These are phyloP conservation scores for Malthinus seriepunctatus DNA, from an alignment of 2,888 invertebrate species.

Conservation along the genomic window DNA sequence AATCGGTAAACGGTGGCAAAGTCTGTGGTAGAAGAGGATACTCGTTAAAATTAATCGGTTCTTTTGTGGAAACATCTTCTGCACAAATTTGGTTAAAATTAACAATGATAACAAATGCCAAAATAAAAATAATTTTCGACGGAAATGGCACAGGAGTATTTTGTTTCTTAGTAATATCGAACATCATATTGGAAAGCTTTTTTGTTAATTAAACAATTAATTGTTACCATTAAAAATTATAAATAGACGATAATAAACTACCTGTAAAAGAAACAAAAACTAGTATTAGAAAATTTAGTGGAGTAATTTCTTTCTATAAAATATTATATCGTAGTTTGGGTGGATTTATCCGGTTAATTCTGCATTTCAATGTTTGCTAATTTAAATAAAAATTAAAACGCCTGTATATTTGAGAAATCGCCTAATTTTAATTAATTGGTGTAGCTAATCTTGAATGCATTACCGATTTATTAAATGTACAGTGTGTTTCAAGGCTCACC, in stretches of 20 bases:
- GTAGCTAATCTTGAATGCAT: not conserved
- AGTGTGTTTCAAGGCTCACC: too few relatives aligned
- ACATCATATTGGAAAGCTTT: conserved; percentile 17
- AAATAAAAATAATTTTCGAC: not conserved
- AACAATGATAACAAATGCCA: conserved; percentile 1
- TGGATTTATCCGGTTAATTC: conserved; percentile 9
- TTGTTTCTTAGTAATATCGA: conserved; percentile 14
- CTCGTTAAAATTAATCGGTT: not conserved
- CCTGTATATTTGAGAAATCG: conserved; percentile 1
- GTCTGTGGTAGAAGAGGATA: conserved; percentile 13
- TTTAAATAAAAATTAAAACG: not conserved
- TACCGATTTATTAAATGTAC: too few relatives aligned
- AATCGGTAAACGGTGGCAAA: not conserved
- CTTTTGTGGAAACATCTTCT: not conserved
- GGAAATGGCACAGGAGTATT: conserved; percentile 18
- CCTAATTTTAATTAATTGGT: not conserved
- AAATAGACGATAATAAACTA: not conserved
- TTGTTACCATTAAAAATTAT: not conserved
- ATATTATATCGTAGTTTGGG: not conserved
- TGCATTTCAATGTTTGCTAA: not conserved
- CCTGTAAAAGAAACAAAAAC: not conserved
- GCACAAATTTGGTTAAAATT: not conserved
- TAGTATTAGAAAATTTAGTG: not conserved
- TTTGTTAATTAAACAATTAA: not conserved
- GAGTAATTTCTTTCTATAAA: not conserved